Evolutionary conservation across 2,113 vertebrate genomes (phyloP), one percentile per base, ranked within the genome.

Genomic region (Tychaedon coryphoeus): DNA sequence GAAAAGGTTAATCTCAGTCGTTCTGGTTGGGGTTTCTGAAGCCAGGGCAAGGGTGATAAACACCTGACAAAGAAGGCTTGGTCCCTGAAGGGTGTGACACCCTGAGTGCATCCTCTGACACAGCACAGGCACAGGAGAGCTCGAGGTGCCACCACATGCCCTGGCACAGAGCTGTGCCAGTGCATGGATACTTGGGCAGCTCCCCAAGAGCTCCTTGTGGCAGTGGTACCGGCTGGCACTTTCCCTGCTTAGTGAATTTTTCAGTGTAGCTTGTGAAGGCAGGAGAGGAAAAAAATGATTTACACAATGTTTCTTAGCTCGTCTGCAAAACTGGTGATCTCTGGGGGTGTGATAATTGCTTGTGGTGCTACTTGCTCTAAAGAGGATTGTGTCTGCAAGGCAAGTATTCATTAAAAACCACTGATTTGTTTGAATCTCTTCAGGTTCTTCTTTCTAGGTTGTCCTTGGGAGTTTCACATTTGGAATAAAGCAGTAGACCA

Each of bases 81-180:
- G 19, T 53, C 31, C 14, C 38, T 10, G 64, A 18, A 33, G 7
- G 3, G 13, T 5, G 1, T 53, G 48, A 60, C 28, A 36, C 4
- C 4, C n/a, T 1, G 5, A 57, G 19, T 14, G 14, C 19, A 56
- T 77, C 26, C 29, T 54, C 23, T 79, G 43, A 48, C 9, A 29
- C 43, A 9, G 45, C 36, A 14, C 25, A 20, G 33, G 71, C 8
- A 6, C 62, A 34, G 3, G 20, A 64, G 29, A 65, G 25, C 33
- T 79, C 0, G 0, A 40, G 19, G 8, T 29, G 50, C 4, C 4
- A 20, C 42, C 36, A 19, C 0, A 0, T 26, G 40, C 24, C n/a
- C 66, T 72, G 62, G 61, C 43, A 47, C n/a, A 34, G 34, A 34
- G 14, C 4, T 38, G 5, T 64, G 62, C 31, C 22, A 10, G 4